These are phyloP conservation scores for Mythimna lalbum DNA, from an alignment of 2,888 invertebrate genomes.

Conservation along the genomic window DNA sequence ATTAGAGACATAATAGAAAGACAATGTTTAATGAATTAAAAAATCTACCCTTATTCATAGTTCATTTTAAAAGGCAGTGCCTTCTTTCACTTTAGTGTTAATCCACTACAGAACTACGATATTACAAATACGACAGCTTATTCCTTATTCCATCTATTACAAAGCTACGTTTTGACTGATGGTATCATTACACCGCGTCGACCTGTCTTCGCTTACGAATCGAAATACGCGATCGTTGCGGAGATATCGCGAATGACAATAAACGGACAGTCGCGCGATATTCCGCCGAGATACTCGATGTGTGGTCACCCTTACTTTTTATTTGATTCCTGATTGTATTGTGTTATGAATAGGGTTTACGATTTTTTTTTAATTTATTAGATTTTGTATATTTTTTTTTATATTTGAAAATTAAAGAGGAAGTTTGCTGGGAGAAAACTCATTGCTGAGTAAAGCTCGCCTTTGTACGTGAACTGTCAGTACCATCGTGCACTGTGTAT, in stretches of 20 bases:
- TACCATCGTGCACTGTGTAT: too few relatives aligned
- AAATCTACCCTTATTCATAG: too few relatives aligned
- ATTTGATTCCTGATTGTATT: slow-evolving; percentile 88
- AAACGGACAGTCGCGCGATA: slow-evolving; percentile 80
- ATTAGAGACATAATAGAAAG: too few relatives aligned
- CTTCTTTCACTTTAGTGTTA: background rate
- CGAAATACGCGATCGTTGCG: slow-evolving; percentile 77
- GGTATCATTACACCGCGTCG: slow-evolving; percentile 76
- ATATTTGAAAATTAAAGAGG: background rate
- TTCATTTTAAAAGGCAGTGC: background rate
- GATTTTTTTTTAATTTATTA: slow-evolving; percentile 43
- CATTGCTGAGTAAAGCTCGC: too few relatives aligned
- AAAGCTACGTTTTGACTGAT: slow-evolving; percentile 75
- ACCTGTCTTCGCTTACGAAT: slow-evolving; percentile 76
- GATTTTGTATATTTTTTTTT: background rate
- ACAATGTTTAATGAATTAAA: too few relatives aligned
- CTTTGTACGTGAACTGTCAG: too few relatives aligned
- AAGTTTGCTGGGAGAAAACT: too few relatives aligned
- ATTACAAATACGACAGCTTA: background rate
- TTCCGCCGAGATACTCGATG: slow-evolving; percentile 79
- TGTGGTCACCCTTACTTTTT: slow-evolving; percentile 85
- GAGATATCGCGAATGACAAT: slow-evolving; percentile 85
- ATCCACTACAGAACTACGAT: background rate
- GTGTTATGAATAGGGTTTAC: slow-evolving; percentile 77
- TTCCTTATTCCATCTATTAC: slow-evolving; percentile 33